These are phyloP conservation scores for Catotricha subobsoleta DNA, from an alignment of 2,888 invertebrate genomes.

Conservation along the genomic window DNA sequence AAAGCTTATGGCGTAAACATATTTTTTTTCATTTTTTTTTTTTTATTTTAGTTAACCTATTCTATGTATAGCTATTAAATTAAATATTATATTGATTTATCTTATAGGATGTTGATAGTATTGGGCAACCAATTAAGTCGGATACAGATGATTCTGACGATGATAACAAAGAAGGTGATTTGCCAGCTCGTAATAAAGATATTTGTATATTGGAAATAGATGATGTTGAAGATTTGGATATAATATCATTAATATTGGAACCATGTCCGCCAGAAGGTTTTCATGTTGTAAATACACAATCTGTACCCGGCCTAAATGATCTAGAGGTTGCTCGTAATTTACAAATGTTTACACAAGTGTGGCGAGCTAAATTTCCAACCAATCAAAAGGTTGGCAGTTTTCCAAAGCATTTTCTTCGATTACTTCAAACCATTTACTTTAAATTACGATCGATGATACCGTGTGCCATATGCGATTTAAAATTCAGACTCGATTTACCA, in stretches of 20 bases:
- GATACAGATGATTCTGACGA: constrained; percentile 46
- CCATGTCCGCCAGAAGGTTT: constrained; percentile 56
- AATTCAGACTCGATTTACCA: constrained; percentile 69
- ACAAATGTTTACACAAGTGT: constrained; percentile 76
- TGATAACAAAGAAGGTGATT: constrained; percentile 42
- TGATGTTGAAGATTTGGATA: constrained; percentile 65
- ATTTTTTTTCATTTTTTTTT: background rate
- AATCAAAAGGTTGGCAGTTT: constrained; percentile 34
- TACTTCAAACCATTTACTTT: constrained; percentile 63
- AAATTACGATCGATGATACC: constrained; percentile 78
- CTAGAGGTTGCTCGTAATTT: constrained; percentile 48
- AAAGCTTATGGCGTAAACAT: constrained; percentile 23
- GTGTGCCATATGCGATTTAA: constrained; percentile 63
- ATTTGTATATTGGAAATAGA: constrained; percentile 69
- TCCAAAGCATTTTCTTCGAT: constrained; percentile 35
- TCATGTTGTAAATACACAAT: constrained; percentile 61
- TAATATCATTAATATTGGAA: constrained; percentile 54
- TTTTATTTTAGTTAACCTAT: constrained; percentile 3
- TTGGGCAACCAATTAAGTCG: constrained; percentile 1
- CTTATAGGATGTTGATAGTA: background rate
- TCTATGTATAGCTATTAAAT: background rate
- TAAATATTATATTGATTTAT: background rate
- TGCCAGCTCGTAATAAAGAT: constrained; percentile 57
- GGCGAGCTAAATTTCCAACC: constrained; percentile 42
- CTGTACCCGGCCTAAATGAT: constrained; percentile 50